phyloP scores from a whole-genome alignment of 1,140 invertebrate species.

The Oryctes rhinoceros region DNA sequence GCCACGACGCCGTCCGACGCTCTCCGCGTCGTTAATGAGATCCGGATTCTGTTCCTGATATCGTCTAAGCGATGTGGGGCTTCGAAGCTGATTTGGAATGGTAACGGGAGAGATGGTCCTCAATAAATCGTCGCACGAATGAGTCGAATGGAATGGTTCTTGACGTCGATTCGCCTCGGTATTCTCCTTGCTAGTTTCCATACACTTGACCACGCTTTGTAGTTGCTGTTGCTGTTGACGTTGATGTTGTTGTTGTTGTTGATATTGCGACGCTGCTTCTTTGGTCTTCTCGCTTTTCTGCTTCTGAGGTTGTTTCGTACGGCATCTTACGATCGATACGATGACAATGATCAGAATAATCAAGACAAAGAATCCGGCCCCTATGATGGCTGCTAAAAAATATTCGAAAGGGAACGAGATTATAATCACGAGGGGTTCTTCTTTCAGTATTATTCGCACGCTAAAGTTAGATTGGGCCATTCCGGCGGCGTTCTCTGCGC shows the following conservation, averaged over 20 bases:
- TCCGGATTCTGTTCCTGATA: slow-evolving; percentile 78
- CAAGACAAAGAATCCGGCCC: slow-evolving; percentile 68
- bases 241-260: slow-evolving; percentile 54
- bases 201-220: not conserved
- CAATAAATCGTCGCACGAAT: slow-evolving; percentile 45
- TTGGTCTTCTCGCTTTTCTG: slow-evolving; percentile 53
- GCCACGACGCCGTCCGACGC: slow-evolving; percentile 70
- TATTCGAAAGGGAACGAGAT: slow-evolving; percentile 72
- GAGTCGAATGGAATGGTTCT: slow-evolving; percentile 43
- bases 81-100: slow-evolving; percentile 49
- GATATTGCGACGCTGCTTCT: slow-evolving; percentile 57
- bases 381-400: slow-evolving; percentile 71
- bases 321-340: slow-evolving; percentile 69
- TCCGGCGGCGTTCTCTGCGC: slow-evolving; percentile 84
- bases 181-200: not conserved
- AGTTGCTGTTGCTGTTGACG: slow-evolving; percentile 50
- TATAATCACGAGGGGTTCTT: slow-evolving; percentile 71
- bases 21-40: slow-evolving; percentile 78
- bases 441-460: slow-evolving; percentile 75
- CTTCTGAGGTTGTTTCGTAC: slow-evolving; percentile 60
- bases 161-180: not conserved
- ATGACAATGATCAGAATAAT: slow-evolving; percentile 69
- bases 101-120: slow-evolving; percentile 49
- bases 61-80: slow-evolving; percentile 60
- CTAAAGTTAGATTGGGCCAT: slow-evolving; percentile 79